Percentiles rank a stretch among this genome's conserved stretches.
Conservation (phyloP, 2,888 invertebrate species). For the Epicampocera succincta region DNA sequence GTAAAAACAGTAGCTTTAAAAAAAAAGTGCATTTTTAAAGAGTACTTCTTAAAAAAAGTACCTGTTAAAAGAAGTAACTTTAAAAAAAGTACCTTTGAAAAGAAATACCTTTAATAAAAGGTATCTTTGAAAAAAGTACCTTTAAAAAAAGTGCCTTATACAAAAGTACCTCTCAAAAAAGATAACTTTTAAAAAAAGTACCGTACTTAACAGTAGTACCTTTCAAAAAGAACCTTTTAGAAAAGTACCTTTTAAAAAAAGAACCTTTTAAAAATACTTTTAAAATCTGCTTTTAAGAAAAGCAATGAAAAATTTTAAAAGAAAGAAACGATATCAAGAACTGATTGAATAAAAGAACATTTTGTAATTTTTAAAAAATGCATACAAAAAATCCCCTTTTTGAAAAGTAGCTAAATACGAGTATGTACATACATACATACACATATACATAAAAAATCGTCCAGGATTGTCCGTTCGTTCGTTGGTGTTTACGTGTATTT, state of each 20-base stretch:
- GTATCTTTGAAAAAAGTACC: background rate
- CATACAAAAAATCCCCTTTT: background rate
- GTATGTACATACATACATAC: no score
- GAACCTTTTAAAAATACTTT: background rate
- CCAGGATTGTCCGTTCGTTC: background rate
- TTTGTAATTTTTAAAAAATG: no score
- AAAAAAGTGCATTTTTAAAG: no score
- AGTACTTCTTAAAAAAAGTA: background rate
- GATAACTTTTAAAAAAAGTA: background rate
- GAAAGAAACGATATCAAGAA: no score
- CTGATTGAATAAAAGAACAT: no score
- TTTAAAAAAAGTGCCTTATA: background rate
- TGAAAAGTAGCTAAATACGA: no score
- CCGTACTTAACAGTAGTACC: background rate
- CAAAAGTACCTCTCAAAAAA: background rate
- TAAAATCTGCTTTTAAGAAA: no score
- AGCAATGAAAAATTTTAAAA: no score
- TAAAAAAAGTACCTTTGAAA: background rate
- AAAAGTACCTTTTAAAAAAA: background rate
- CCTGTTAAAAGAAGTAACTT: background rate
- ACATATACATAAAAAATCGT: no score
- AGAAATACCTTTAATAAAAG: background rate
- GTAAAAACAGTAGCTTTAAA: no score
- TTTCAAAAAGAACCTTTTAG: background rate
- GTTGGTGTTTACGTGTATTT: conserved; percentile 44